Evolutionary conservation across 2,113 vertebrate genomes (phyloP).

Genomic region (Phaetusa simplex): DNA sequence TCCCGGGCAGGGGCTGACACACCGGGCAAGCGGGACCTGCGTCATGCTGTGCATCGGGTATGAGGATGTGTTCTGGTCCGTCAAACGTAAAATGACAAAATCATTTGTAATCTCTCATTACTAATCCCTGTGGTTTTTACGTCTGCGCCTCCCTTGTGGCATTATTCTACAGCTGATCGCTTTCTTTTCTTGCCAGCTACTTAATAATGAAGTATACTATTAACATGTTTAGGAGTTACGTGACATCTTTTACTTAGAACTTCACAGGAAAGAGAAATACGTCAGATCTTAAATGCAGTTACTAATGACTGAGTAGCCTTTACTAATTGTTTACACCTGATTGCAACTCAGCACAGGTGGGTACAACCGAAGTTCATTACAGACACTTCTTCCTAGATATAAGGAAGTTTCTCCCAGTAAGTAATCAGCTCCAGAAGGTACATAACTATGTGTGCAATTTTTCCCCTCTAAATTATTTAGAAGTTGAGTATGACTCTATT

Average conservation of each 20-base stretch:
- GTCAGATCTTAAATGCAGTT: slow-evolving; percentile 28
- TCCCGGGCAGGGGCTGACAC: not conserved
- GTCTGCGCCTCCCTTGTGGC: not conserved
- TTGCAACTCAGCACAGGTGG: not conserved
- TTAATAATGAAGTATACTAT: not conserved
- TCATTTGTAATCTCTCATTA: slow-evolving; percentile 4
- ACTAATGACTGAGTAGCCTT: slow-evolving; percentile 13
- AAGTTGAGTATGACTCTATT: not conserved
- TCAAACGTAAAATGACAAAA: not conserved
- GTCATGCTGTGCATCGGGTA: rapidly evolving
- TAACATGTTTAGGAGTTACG: not conserved
- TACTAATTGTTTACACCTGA: not conserved
- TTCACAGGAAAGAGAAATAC: not conserved
- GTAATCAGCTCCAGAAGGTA: not conserved
- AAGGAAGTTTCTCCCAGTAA: not conserved
- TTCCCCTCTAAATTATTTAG: not conserved
- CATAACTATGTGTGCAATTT: not conserved
- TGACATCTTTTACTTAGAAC: not conserved
- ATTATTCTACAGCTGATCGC: not conserved
- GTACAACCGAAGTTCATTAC: not conserved
- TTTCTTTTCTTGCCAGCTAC: not conserved
- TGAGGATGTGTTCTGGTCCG: not conserved
- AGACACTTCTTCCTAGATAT: not conserved
- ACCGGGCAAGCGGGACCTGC: not conserved
- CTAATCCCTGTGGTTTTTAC: not conserved